phyloP scores from a whole-genome alignment of 2,797 vertebrate species.

The Cyprinella venusta region DNA sequence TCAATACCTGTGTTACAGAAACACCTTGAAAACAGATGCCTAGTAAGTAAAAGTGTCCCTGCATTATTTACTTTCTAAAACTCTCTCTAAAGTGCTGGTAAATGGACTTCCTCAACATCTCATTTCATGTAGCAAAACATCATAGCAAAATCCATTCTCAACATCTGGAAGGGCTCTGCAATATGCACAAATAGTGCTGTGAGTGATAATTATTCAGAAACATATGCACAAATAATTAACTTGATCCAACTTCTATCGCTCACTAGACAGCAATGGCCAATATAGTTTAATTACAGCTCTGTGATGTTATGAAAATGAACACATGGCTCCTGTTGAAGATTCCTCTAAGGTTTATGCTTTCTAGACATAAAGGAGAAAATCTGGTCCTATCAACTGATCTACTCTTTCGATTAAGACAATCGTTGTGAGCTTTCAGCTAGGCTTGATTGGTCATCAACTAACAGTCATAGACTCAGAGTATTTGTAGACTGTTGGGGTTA shows the following conservation, averaged over 20 bases:
- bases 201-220: not conserved
- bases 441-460: not conserved
- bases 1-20: not conserved
- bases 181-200: not conserved
- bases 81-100: slow-evolving; percentile 6
- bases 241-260: not conserved
- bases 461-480: not conserved
- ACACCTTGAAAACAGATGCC: not conserved
- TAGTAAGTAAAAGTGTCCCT: not conserved
- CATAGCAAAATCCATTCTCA: not conserved
- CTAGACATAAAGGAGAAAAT: not conserved
- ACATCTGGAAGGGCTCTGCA: not conserved
- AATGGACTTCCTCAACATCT: not conserved
- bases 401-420: not conserved
- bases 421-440: not conserved
- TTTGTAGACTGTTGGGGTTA: too few relatives aligned
- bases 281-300: slow-evolving; percentile 17
- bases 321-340: slow-evolving; percentile 1
- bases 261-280: not conserved
- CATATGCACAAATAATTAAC: slow-evolving; percentile 18
- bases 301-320: not conserved
- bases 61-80: slow-evolving; percentile 19
- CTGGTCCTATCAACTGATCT: not conserved
- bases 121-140: not conserved
- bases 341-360: not conserved